Evolutionary conservation across 64 coral and sea anemone genomes (phyloP), one percentile per base, ranked within the genome.

Genomic region (Pocillopora damicornis): DNA sequence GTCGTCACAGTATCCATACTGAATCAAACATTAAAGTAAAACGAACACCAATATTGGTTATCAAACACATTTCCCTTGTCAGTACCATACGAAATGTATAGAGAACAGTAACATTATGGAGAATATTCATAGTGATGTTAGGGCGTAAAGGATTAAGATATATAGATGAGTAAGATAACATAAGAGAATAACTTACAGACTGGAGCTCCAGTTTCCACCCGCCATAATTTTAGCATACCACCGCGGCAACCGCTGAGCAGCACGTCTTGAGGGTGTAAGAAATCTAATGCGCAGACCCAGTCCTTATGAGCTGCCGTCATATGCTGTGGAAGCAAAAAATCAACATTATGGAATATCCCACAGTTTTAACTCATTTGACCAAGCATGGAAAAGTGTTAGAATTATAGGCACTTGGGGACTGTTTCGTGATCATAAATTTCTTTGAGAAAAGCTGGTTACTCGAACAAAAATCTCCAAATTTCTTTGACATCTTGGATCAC

Each of bases 201-300:
- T 42, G 68, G 92, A 88, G 88, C 20, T 38, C 93, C 94, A 15
- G 83, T 89, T 9, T 98, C 96, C 37, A 90, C 82, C 13, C 89
- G 87, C 96, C 96, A 98, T 14, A 98, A 88, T 60, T 98, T 98
- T 11, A 98, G 74, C n/a, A 92, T 75, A 15, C 93, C 96, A 83
- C 93, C 79, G 64, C 96, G 96, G 64, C 96, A 98, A 60, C 96
- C 96, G 82, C 96, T 98, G 74, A 98, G 88, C 65, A 98, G 79
- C 18, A 98, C 83, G 74, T 93, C 91, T 61, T 74, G 93, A 42
- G 82, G 83, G 26, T 77, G 85, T 76, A 98, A 77, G 42, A 95
- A 95, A 72, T 95, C 96, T 69, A 98, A 86, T 2, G 93, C 93
- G 65, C 96, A 95, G 76, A 98, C 89, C 96, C 96, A 98, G 88